A percentile compares a stretch with the other conserved stretches of the same genome.
Evolutionary conservation across 1,140 invertebrate species (phyloP).

Genomic region (Neodiprion fabricii): DNA sequence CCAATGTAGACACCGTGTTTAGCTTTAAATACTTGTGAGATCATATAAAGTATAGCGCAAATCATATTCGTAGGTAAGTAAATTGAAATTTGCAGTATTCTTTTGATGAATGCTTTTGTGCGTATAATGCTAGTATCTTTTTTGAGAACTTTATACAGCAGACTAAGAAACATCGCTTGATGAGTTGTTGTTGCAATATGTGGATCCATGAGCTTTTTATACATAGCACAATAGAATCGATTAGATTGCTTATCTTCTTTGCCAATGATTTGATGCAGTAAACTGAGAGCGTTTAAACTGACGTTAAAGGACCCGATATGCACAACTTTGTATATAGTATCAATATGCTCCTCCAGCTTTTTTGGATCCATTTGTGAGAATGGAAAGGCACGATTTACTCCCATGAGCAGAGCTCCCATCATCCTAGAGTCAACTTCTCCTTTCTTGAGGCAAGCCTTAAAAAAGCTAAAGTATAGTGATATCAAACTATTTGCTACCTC

Average conservation of each 20-base stretch:
- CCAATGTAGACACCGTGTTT: conserved; percentile 31
- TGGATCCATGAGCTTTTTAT: conserved; percentile 83
- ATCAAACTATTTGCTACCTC: conserved; percentile 84
- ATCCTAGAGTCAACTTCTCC: conserved; percentile 91
- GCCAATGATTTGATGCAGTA: conserved; percentile 74
- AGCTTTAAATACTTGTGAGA: conserved; percentile 72
- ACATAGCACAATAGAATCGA: conserved; percentile 90
- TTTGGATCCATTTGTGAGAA: conserved; percentile 69
- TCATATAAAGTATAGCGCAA: conserved; percentile 79
- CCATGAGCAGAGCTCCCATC: conserved; percentile 89
- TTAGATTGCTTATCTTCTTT: conserved; percentile 45
- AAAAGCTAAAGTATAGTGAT: conserved; percentile 94
- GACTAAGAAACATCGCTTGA: conserved; percentile 84
- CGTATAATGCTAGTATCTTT: conserved; percentile 76
- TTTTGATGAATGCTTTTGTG: conserved; percentile 86
- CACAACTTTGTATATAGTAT: conserved; percentile 89
- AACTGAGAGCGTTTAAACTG: conserved; percentile 83
- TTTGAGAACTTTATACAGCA: conserved; percentile 85
- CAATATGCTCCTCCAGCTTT: conserved; percentile 73
- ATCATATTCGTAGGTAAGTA: conserved; percentile 61
- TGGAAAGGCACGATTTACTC: conserved; percentile 88
- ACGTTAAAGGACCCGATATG: conserved; percentile 85
- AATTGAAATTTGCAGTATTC: conserved; percentile 79
- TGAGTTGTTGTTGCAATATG: conserved; percentile 77
- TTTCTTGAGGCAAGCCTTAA: conserved; percentile 90